Conservation (phyloP, 1,140 invertebrate genomes). For the Stratiolaelaps scimitus region DNA sequence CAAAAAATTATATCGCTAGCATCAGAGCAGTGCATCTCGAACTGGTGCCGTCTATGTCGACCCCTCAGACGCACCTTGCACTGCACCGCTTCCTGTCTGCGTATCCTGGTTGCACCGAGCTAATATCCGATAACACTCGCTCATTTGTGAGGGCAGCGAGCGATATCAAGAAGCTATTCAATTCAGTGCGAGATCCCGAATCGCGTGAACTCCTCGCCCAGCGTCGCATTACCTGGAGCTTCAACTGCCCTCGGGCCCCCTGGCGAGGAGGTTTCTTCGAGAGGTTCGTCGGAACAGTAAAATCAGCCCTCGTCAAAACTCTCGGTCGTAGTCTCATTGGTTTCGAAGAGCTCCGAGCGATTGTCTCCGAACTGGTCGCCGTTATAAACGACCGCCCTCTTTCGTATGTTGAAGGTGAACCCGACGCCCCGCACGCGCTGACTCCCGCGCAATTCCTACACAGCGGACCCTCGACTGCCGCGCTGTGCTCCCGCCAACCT, state of each 20-base stretch:
- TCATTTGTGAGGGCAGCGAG: conserved; percentile 11
- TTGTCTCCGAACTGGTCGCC: conserved; percentile 33
- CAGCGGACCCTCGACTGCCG: not conserved
- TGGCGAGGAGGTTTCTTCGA: conserved; percentile 25
- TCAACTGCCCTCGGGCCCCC: conserved; percentile 14
- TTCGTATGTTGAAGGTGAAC: conserved; percentile 36
- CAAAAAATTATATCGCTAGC: too few species aligned
- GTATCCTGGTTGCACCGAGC: too few species aligned
- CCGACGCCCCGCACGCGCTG: conserved; percentile 34
- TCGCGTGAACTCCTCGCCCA: not conserved
- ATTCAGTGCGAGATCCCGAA: not conserved
- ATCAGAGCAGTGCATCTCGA: too few species aligned
- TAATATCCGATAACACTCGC: conserved; percentile 19
- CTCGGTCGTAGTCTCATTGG: not conserved
- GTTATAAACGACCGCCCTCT: conserved; percentile 36
- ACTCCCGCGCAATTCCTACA: conserved; percentile 37
- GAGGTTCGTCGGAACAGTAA: conserved; percentile 1
- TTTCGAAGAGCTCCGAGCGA: conserved; percentile 31
- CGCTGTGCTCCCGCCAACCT: too few species aligned
- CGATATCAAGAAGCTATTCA: conserved; percentile 7
- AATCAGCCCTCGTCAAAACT: conserved; percentile 16
- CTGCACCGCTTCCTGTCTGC: too few species aligned
- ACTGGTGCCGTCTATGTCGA: too few species aligned
- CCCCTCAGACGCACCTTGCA: too few species aligned
- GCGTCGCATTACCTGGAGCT: not conserved